Evolutionary conservation across 2,888 invertebrate genomes (phyloP).

Genomic region (Diogma glabrata): DNA sequence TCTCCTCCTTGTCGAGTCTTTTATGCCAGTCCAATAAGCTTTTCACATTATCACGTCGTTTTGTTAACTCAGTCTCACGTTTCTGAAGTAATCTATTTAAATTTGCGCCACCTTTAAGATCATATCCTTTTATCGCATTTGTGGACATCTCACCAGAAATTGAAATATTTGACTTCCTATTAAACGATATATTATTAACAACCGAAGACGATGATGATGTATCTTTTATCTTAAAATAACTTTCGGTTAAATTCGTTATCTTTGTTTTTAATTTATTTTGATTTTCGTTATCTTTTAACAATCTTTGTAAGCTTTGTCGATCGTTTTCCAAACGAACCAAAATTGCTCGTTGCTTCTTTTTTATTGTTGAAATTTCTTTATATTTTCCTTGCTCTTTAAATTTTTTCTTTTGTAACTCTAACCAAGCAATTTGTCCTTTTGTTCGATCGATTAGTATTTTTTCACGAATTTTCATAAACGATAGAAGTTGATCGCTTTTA

Average conservation of each 20-base stretch:
- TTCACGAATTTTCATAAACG: conserved; percentile 53
- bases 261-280: not conserved
- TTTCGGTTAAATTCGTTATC: not conserved
- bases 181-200: conserved; percentile 13
- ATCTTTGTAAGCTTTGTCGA: conserved; percentile 54
- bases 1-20: conserved; percentile 41
- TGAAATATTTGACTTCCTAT: conserved; percentile 7
- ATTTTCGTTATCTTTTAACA: not conserved
- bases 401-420: conserved; percentile 53
- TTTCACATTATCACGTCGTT: conserved; percentile 39
- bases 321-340: conserved; percentile 54
- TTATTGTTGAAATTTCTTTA: conserved; percentile 45
- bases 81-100: conserved; percentile 30
- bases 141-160: conserved; percentile 4
- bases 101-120: conserved; percentile 23
- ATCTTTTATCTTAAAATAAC: not conserved
- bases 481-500: conserved; percentile 51
- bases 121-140: conserved; percentile 16
- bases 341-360: conserved; percentile 55
- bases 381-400: conserved; percentile 42
- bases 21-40: conserved; percentile 42
- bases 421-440: conserved; percentile 48
- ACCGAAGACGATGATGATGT: not conserved
- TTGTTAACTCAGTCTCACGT: conserved; percentile 38
- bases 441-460: conserved; percentile 54